phyloP scores from a whole-genome alignment of 2,797 vertebrate genomes.

The Xenentodon cancila region DNA sequence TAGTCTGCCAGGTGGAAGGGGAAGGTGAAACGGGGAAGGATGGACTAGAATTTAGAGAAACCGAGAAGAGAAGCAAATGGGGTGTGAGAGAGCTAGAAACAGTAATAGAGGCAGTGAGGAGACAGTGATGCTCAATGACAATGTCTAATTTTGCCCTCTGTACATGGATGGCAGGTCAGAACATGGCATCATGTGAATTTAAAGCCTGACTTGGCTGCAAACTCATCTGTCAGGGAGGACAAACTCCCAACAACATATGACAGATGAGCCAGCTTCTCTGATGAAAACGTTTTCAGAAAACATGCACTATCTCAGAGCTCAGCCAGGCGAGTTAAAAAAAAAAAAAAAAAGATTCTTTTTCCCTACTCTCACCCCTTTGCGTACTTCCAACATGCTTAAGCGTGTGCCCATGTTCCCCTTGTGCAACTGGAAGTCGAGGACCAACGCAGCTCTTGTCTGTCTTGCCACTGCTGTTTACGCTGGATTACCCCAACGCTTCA shows the following conservation, averaged over 20 bases:
- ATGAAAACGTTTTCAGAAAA: slow-evolving; percentile 60
- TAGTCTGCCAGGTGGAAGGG: slow-evolving; percentile 53
- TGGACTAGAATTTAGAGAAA: slow-evolving; percentile 36
- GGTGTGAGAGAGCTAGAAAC: slow-evolving; percentile 36
- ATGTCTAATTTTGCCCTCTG: slow-evolving; percentile 73
- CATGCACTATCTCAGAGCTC: slow-evolving; percentile 45
- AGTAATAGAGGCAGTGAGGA: slow-evolving; percentile 51
- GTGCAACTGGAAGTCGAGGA: slow-evolving; percentile 60
- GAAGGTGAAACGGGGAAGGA: slow-evolving; percentile 13
- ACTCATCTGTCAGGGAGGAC: slow-evolving; percentile 65
- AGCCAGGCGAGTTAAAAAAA: slow-evolving; percentile 35
- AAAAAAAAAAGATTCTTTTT: slow-evolving; percentile 21
- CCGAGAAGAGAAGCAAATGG: slow-evolving; percentile 23
- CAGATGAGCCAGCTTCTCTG: slow-evolving; percentile 62
- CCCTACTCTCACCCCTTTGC: slow-evolving; percentile 10
- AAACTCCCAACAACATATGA: slow-evolving; percentile 64
- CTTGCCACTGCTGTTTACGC: slow-evolving; percentile 78
- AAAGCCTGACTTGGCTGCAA: slow-evolving; percentile 71
- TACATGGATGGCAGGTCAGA: slow-evolving; percentile 70
- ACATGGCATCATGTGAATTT: slow-evolving; percentile 62
- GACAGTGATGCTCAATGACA: slow-evolving; percentile 65
- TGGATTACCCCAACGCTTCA: slow-evolving; percentile 84
- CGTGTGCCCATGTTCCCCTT: slow-evolving; percentile 26
- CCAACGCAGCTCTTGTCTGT: slow-evolving; percentile 67
- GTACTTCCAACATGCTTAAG: slow-evolving; percentile 37